Evolutionary conservation across 2,797 vertebrate genomes (phyloP), one percentile per base, ranked within the genome.

Genomic region (Botia kubotai): DNA sequence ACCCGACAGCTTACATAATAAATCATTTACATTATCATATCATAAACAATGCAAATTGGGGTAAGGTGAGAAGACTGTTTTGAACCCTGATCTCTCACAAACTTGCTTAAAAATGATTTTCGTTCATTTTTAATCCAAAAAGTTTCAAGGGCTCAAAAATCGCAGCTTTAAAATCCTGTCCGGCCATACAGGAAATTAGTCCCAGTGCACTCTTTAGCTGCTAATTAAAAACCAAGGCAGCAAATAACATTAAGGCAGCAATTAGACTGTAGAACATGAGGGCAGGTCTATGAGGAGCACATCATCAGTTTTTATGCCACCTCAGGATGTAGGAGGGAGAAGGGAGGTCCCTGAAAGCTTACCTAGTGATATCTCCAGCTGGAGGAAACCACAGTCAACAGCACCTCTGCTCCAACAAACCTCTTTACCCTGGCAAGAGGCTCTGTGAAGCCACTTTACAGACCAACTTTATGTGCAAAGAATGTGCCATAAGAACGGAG

Each of bases 231-330:
- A 72, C 71, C 21, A 46, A 72, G 50, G 69, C 2, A 6, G 19
- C 12, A 43, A 77, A 71, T 33, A 60, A 8, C n/a, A 16, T 73
- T 62, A 36, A 71, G 69, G 52, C 58, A 26, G 62, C 55, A 60
- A 52, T 87, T 81, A 65, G 63, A 78, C n/a, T 74, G 36, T 79
- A n/a, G 58, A 63, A 65, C 26, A 60, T 23, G 63, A 53, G 58
- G 53, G 26, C 75, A 75, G 66, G 72, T 79, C 62, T 21, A 72
- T 21, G 8, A 17, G 29, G 23, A 62, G 66, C 69, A 26, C 58
- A 48, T 82, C 84, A 83, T 75, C 74, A 62, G 78, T 50, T 79
- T 81, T 33, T 33, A 26, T 6, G 21, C 73, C 33, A 65, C 57
- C 17, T 72, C 75, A 53, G 50, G 67, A 80, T 52, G 63, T 39